A percentile compares a stretch with the other conserved stretches of the same genome.
Conservation (phyloP, 2,888 invertebrate species). For the Lymantria monacha region DNA sequence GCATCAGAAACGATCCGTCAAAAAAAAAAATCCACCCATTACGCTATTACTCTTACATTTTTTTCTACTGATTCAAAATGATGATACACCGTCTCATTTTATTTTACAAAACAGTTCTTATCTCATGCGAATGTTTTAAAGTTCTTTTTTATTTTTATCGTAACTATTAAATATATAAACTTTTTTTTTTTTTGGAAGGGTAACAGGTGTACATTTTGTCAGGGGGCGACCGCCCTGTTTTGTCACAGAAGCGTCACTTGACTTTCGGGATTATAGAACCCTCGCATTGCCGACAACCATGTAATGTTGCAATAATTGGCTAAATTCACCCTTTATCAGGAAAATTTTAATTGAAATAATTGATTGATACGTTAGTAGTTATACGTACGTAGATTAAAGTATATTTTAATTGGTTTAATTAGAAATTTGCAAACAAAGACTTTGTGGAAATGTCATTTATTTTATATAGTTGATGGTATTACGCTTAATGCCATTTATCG, state of each 20-base stretch:
- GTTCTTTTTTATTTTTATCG: slow-evolving; percentile 21
- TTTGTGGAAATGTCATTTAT: too few species aligned
- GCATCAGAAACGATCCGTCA: neutral
- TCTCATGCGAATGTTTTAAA: slow-evolving; percentile 25
- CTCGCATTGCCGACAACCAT: slow-evolving; percentile 22
- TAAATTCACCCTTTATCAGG: slow-evolving; percentile 12
- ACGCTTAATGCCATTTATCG: too few species aligned
- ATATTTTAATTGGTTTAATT: neutral
- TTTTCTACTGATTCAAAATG: neutral
- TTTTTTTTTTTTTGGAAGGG: slow-evolving; percentile 12
- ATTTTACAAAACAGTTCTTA: slow-evolving; percentile 33
- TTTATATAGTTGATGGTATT: too few species aligned
- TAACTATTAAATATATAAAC: slow-evolving; percentile 11
- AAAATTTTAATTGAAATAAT: slow-evolving; percentile 24
- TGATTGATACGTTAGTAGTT: neutral
- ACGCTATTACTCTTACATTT: neutral
- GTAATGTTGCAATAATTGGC: slow-evolving; percentile 30
- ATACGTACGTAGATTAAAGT: neutral
- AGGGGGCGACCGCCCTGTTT: slow-evolving; percentile 14
- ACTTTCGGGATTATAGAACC: slow-evolving; percentile 28
- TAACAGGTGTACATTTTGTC: slow-evolving; percentile 27
- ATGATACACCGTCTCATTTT: neutral
- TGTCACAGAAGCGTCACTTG: slow-evolving; percentile 27
- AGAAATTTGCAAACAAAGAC: neutral
- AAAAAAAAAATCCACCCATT: neutral